Evolutionary conservation across 2,888 invertebrate genomes (phyloP), one percentile per base, ranked within the genome.

Genomic region (Amitus sp.): DNA sequence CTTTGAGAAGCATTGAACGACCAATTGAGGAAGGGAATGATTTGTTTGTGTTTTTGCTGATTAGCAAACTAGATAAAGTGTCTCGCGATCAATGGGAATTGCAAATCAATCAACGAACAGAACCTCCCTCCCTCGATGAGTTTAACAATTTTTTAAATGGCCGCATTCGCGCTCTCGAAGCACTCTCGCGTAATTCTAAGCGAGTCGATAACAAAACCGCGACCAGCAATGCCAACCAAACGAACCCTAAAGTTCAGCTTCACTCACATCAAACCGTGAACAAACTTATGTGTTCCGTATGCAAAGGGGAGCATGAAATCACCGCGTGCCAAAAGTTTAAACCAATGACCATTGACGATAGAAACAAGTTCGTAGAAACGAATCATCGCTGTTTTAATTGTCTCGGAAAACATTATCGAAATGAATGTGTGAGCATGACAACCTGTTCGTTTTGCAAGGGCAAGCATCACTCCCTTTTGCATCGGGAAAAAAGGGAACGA

Each of bases 21-120:
- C 30, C n/a, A 10, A 9, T 34, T 9, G 10, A 47, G 2, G 19
- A 15, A 12, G 30, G 34, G 10, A 47, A 34, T 3, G 47, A 47
- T 19, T 18, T 30, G 17, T 17, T 33, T 12, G 27, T 47, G 9
- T 34, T 19, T 17, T n/a, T 19, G 34, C 4, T 47, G 19, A 12
- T 47, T 12, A 34, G 12, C 10, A 13, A 12, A 27, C 15, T 47
- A 7, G 33, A 47, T 18, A 19, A 18, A 9, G 15, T 19, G 2
- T 34, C n/a, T 6, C 47, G 34, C 12, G 19, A 34, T 19, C 33
- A 30, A 34, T 47, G 33, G 47, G 47, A 47, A 17, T 12, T 18
- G 17, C 18, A 23, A n/a, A 17, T 23, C 2, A 27, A 19, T 19
- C 12, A 17, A n/a, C 1, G 4, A 7, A 49, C 23, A 10, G 49